Evolutionary conservation across 2,888 invertebrate species (phyloP), one percentile per base, ranked within the genome.

Genomic region (Lacanobia oleracea): DNA sequence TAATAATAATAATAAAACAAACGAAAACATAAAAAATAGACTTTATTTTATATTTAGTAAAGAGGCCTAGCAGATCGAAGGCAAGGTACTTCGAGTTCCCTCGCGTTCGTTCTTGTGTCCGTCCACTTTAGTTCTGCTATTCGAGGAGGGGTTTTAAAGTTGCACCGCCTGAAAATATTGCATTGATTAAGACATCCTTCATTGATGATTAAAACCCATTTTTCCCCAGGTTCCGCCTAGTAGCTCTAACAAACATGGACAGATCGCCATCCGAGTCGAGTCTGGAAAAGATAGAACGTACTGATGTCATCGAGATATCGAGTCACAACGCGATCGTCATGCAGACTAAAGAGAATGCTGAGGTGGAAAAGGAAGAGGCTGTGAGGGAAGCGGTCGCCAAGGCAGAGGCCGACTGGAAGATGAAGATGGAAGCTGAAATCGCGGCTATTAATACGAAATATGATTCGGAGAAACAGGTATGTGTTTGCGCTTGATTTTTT

Each of bases 181-280:
- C n/a, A n/a, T n/a, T n/a, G n/a, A n/a, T n/a, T n/a, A n/a, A n/a
- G n/a, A n/a, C n/a, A n/a, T n/a, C n/a, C n/a, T n/a, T n/a, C n/a
- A n/a, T n/a, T n/a, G n/a, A n/a, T n/a, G n/a, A n/a, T n/a, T 33
- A 18, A 66, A 50, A 66, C 33, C 5, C 1, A 0, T 14, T 64
- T 33, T 0, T 18, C 18, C 8, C 0, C 74, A 97, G 98, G 83
- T 98, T 97, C 92, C 97, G 97, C 77, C 93, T 98, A 75, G 98
- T 98, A 96, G 97, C 98, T 0, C 94, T 97, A 74, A 97, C 97
- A 14, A 97, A 97, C 61, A 97, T 98, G 97, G 97, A 98, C 84
- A 96, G 97, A 53, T 98, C 98, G 69, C 98, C 98, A 0, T 98
- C 98, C 9, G 98, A 98, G 84, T 97, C 97, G 3, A 98, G 97